These are phyloP conservation scores for Cryptotermes secundus DNA, from an alignment of 1,140 invertebrate genomes.

Conservation along the genomic window DNA sequence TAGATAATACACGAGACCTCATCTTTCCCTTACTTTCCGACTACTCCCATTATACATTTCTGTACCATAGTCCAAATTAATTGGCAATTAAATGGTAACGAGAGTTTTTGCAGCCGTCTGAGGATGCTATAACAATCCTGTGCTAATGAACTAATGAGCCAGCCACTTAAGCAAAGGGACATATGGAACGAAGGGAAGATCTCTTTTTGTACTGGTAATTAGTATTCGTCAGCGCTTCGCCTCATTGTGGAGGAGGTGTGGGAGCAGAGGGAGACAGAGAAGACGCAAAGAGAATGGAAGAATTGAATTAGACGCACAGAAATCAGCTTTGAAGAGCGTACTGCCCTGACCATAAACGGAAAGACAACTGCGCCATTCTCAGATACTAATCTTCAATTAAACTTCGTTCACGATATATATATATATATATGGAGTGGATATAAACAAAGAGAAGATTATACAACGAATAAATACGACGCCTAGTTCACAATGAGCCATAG, in stretches of 20 bases:
- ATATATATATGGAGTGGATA: too few relatives aligned
- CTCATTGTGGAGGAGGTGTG: neutral
- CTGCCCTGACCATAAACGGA: too few relatives aligned
- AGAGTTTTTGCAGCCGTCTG: neutral
- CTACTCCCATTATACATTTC: neutral
- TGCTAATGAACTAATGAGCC: slow-evolving; percentile 3
- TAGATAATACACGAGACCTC: neutral
- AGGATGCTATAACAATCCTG: neutral
- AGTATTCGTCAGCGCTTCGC: neutral
- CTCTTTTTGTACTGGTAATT: neutral
- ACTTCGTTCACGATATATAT: too few relatives aligned
- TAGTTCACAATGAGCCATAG: too few relatives aligned
- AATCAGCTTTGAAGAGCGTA: too few relatives aligned
- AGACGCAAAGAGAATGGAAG: neutral
- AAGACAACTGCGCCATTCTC: too few relatives aligned
- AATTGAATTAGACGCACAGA: too few relatives aligned
- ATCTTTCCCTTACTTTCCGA: neutral
- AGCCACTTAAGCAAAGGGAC: neutral
- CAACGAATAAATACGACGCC: too few relatives aligned
- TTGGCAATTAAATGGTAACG: neutral
- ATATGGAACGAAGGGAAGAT: neutral
- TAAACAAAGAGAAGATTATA: too few relatives aligned
- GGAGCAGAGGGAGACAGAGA: neutral
- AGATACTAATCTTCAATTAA: too few relatives aligned
- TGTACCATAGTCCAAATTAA: neutral